Conservation (phyloP, 2,888 invertebrate genomes). For the Hypselothyrea guttata region DNA sequence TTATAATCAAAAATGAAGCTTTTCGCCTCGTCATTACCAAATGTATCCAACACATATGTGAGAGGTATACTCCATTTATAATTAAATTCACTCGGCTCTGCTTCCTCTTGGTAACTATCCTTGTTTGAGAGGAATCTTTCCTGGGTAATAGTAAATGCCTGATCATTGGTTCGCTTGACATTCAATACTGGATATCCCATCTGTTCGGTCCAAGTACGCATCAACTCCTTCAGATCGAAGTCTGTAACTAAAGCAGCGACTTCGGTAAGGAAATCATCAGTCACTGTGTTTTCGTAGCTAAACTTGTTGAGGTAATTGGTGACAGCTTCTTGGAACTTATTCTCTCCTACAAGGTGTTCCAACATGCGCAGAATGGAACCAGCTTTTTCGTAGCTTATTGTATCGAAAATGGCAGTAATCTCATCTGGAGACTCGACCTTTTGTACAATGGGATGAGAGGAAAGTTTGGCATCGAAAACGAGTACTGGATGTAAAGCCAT, state of each 20-base stretch:
- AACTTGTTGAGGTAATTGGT: conserved; percentile 88
- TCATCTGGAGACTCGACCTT: conserved; percentile 92
- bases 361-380: conserved; percentile 93
- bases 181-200: conserved; percentile 92
- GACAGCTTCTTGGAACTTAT: conserved; percentile 88
- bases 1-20: conserved; percentile 69
- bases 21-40: conserved; percentile 69
- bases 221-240: conserved; percentile 84
- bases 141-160: conserved; percentile 85
- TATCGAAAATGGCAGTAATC: conserved; percentile 94
- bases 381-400: conserved; percentile 95
- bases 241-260: conserved; percentile 83
- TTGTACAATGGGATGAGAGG: conserved; percentile 94
- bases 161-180: conserved; percentile 82
- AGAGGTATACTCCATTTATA: conserved; percentile 93
- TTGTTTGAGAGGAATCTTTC: conserved; percentile 88
- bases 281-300: conserved; percentile 89
- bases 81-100: conserved; percentile 82
- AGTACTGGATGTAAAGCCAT: conserved; percentile 88
- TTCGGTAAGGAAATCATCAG: conserved; percentile 87
- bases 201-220: conserved; percentile 94
- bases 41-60: conserved; percentile 86
- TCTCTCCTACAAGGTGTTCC: conserved; percentile 87
- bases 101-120: conserved; percentile 82
- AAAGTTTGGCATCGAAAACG: conserved; percentile 88